These are phyloP conservation scores for Herpetotheres cachinnans DNA, from an alignment of 2,113 vertebrate genomes.

Conservation along the genomic window DNA sequence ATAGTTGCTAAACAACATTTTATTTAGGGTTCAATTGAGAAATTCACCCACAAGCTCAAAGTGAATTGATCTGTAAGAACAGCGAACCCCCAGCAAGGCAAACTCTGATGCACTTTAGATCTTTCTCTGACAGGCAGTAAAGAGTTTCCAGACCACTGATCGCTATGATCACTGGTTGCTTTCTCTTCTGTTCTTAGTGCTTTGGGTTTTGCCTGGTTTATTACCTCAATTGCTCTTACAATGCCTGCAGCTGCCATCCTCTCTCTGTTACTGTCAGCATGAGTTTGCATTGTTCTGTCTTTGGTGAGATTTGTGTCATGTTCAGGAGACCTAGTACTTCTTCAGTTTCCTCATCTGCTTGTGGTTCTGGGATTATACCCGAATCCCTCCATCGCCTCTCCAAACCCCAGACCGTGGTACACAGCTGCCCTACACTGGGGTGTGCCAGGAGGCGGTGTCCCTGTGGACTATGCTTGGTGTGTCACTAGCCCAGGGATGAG, in stretches of 20 bases:
- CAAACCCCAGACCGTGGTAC: accelerated
- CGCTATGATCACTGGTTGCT: neutral
- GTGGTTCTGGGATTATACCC: neutral
- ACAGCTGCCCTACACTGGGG: too few relatives aligned
- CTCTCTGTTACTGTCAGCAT: neutral
- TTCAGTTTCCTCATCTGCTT: neutral
- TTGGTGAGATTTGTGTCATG: neutral
- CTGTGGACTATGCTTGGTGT: neutral
- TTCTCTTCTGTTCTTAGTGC: neutral
- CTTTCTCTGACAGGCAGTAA: neutral
- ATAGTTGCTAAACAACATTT: neutral
- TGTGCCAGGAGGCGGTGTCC: accelerated
- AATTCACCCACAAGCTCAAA: neutral
- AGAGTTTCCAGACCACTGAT: neutral
- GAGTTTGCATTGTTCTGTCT: neutral
- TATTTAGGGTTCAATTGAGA: neutral
- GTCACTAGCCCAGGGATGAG: neutral
- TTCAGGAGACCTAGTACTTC: neutral
- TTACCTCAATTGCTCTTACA: neutral
- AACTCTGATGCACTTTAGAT: neutral
- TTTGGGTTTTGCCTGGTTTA: neutral
- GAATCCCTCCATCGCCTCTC: neutral
- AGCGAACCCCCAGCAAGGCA: neutral
- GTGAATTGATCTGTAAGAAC: neutral
- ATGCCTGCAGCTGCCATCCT: neutral